phyloP scores from a whole-genome alignment of 1,140 invertebrate species.

The Drosophila gunungcola region DNA sequence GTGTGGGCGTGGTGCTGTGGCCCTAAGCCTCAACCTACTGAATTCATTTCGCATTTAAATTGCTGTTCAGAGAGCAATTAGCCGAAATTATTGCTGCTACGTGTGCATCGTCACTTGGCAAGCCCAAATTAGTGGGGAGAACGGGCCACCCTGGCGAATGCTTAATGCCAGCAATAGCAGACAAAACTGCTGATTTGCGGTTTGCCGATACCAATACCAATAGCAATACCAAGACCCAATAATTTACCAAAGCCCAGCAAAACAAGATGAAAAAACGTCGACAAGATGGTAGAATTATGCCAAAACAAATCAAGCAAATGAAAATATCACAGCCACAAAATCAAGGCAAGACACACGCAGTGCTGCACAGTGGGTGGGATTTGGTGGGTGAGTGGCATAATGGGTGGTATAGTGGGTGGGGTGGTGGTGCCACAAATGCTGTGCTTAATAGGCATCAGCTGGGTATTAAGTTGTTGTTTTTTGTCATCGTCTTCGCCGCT shows the following conservation, averaged over 20 bases:
- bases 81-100: conserved; percentile 83
- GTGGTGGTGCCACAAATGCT: conserved; percentile 74
- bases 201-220: conserved; percentile 45
- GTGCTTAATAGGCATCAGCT: conserved; percentile 82
- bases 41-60: conserved; percentile 82
- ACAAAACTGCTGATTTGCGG: conserved; percentile 73
- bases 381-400: not conserved
- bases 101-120: conserved; percentile 77
- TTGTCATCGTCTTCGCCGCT: conserved; percentile 59
- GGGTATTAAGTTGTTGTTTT: conserved; percentile 83
- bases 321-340: conserved; percentile 81
- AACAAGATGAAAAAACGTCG: conserved; percentile 13
- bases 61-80: conserved; percentile 82
- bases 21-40: conserved; percentile 21
- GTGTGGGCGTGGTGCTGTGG: conserved; percentile 12
- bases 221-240: conserved; percentile 42
- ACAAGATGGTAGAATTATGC: conserved; percentile 66
- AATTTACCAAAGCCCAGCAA: conserved; percentile 41
- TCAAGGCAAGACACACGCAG: conserved; percentile 69
- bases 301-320: conserved; percentile 83
- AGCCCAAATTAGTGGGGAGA: conserved; percentile 33
- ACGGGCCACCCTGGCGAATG: conserved; percentile 55
- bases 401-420: not conserved
- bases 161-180: conserved; percentile 53
- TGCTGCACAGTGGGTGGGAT: conserved; percentile 27